Conservation (phyloP, 2,888 invertebrate species). For the Agrotis exclamationis region DNA sequence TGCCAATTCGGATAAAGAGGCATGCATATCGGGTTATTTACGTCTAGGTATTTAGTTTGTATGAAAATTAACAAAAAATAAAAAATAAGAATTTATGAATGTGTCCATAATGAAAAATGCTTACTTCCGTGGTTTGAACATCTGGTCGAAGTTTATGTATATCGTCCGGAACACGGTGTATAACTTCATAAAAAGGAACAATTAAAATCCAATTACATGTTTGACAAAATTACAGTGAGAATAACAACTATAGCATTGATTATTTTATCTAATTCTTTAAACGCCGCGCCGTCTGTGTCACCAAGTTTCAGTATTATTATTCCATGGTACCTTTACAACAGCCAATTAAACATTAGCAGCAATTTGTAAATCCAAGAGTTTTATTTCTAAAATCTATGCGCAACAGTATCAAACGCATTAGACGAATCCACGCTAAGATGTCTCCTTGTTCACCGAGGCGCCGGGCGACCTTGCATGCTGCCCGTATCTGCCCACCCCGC, state of each 20-base stretch:
- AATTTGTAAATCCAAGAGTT: not conserved
- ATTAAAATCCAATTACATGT: no score
- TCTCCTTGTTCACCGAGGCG: conserved; percentile 85
- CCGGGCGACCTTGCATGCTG: conserved; percentile 86
- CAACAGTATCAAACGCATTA: conserved; percentile 41
- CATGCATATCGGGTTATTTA: no score
- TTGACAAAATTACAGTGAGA: not conserved
- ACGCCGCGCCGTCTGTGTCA: no score
- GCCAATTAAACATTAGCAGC: not conserved
- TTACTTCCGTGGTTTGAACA: no score
- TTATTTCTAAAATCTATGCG: not conserved
- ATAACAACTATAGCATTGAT: not conserved
- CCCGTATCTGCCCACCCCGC: conserved; percentile 73
- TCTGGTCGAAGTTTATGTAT: no score
- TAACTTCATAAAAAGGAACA: not conserved
- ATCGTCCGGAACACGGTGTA: no score
- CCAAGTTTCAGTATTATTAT: no score
- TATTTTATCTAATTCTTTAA: not conserved
- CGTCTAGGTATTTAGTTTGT: no score
- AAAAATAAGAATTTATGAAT: no score
- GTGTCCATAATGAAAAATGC: no score
- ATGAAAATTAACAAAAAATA: no score
- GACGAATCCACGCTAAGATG: conserved; percentile 76
- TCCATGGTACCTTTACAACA: not conserved
- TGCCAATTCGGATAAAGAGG: no score